These are phyloP conservation scores for Stercorarius parasiticus DNA, from an alignment of 2,113 vertebrate genomes.

Conservation along the genomic window DNA sequence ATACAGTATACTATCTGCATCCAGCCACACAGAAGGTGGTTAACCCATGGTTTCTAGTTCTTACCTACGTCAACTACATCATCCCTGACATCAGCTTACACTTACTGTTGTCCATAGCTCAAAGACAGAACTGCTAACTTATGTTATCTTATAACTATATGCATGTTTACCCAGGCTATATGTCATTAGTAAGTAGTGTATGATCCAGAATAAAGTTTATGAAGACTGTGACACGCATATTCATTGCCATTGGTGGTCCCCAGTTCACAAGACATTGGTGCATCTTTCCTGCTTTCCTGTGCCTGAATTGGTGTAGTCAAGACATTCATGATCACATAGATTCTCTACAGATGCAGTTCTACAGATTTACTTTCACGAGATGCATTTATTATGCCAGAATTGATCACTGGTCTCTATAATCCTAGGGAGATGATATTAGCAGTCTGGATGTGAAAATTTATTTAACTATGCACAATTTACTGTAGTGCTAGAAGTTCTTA, in stretches of 20 bases:
- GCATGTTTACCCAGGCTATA: not conserved
- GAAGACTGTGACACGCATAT: no score
- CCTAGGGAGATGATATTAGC: not conserved
- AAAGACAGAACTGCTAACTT: not conserved
- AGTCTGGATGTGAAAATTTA: not conserved
- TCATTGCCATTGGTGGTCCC: not conserved
- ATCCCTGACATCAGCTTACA: not conserved
- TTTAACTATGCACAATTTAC: not conserved
- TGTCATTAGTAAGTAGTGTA: not conserved
- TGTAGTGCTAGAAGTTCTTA: not conserved
- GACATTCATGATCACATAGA: accelerated
- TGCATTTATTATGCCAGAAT: not conserved
- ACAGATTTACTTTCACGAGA: not conserved
- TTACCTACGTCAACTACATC: not conserved
- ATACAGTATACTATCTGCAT: not conserved
- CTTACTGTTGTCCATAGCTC: not conserved
- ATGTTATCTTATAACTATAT: not conserved
- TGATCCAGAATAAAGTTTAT: not conserved
- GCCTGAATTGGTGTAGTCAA: not conserved
- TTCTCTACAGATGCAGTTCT: not conserved
- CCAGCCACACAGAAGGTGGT: not conserved
- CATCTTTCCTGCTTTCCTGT: not conserved
- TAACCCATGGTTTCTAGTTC: not conserved
- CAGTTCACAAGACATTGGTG: not conserved
- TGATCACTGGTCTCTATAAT: not conserved